Conservation (phyloP, 1,140 invertebrate species). For the Ceratina japonica region DNA sequence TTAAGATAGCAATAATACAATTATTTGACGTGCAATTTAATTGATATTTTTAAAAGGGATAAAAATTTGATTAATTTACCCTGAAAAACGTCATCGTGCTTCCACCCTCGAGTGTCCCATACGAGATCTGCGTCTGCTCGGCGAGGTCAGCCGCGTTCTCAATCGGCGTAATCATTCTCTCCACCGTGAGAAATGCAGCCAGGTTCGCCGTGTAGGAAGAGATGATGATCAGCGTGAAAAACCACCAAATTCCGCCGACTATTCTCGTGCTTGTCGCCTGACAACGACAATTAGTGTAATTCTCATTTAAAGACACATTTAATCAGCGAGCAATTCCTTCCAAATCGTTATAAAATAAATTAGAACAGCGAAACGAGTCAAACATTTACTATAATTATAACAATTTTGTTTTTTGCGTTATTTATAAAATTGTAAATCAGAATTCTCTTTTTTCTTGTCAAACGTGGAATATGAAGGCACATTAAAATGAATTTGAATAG, state of each 20-base stretch:
- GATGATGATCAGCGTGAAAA: slow-evolving; percentile 99
- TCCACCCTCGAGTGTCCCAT: slow-evolving; percentile 94
- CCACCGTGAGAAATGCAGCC: slow-evolving; percentile 97
- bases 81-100: slow-evolving; percentile 99
- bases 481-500: no score
- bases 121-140: slow-evolving; percentile 95
- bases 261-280: slow-evolving; percentile 96
- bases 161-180: slow-evolving; percentile 97
- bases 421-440: no score
- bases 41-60: no score
- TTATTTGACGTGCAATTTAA: no score
- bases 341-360: neutral
- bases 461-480: no score
- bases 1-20: no score
- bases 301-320: slow-evolving; percentile 16
- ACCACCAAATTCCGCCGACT: slow-evolving; percentile 98
- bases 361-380: no score
- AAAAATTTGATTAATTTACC: slow-evolving; percentile 79
- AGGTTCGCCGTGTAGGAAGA: slow-evolving; percentile 99
- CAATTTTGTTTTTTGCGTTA: no score
- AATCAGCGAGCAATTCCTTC: slow-evolving; percentile 29
- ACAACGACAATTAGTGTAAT: slow-evolving; percentile 70
- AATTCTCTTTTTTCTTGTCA: no score
- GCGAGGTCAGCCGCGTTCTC: slow-evolving; percentile 97
- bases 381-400: no score